Base-by-base conservation (phyloP, 2,113 vertebrate species). In the Notothenia coriiceps region DNA sequence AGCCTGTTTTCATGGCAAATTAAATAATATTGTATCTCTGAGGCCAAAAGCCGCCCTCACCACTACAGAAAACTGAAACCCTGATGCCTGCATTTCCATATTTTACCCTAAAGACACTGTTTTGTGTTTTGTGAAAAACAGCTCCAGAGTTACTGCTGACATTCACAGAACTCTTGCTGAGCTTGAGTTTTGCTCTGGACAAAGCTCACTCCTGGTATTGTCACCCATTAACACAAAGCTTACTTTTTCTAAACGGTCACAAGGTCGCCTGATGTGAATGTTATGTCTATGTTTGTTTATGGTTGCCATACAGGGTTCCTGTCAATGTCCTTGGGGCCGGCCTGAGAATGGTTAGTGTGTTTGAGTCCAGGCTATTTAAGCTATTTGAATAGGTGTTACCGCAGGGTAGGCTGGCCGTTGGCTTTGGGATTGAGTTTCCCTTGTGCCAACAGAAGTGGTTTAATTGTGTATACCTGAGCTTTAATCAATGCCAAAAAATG, bases 391-490 rank as follows among this genome's bases (percentile, higher is more conserved):
- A 88, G 88, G 82, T 88, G 79, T 90, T 91, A 82, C 91, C 66
- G 6, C 79, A 84, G 73, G 55, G 52, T 64, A 88, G 84, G 80
- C 77, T 74, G 82, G 64, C 79, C 86, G 66, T 50, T 87, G 80
- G 86, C 65, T 80, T 80, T 59, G 80, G 82, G 87, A 83, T 92
- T 87, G 68, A 50, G 76, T 94, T 94, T 93, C 90, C 49, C 86
- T 56, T 86, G 75, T 88, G 86, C 93, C 90, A 91, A 91, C 87
- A 92, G 81, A 89, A 87, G 79, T 87, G 84, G 80, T 85, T 89
- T 93, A 89, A 93, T 93, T 89, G 84, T 91, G 86, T 87, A 84
- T 89, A 93, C 86, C 85, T 88, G 89, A 89, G 85, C 89, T 93
- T 89, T 89, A 94, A 93, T 93, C 92, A 92, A 80, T 88, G 85